Percentiles rank a stretch among this genome's conserved stretches.
phyloP scores from a whole-genome alignment of 1,140 invertebrate species.

The Manduca sexta region DNA sequence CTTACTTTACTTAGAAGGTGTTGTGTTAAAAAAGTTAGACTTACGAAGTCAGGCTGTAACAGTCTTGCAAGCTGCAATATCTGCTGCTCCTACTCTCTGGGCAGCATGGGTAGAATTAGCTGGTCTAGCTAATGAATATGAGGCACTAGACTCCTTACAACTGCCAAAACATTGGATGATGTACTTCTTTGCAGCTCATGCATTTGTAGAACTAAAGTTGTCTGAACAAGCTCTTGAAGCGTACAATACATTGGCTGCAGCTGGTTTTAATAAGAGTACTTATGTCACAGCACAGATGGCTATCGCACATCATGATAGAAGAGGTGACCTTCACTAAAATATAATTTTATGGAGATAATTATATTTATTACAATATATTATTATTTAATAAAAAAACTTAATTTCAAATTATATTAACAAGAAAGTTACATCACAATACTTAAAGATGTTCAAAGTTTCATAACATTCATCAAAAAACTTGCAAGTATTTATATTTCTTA shows the following conservation, averaged over 20 bases:
- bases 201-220: constrained; percentile 92
- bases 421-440: no score
- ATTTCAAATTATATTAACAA: no score
- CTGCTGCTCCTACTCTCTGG: constrained; percentile 90
- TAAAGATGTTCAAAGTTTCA: no score
- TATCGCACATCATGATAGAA: constrained; percentile 92
- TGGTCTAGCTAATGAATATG: constrained; percentile 86
- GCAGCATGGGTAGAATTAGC: constrained; percentile 95
- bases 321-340: constrained; percentile 75
- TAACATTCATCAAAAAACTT: no score
- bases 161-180: constrained; percentile 96
- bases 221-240: constrained; percentile 92
- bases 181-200: constrained; percentile 92
- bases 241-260: constrained; percentile 83
- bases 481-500: no score
- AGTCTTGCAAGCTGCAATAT: constrained; percentile 85
- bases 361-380: no score
- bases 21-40: constrained; percentile 92
- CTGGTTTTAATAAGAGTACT: constrained; percentile 89
- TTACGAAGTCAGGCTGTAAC: constrained; percentile 78
- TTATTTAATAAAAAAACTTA: no score
- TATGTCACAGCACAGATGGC: constrained; percentile 95
- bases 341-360: no score
- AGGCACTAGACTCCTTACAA: constrained; percentile 77
- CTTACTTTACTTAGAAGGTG: constrained; percentile 91